Base-by-base conservation (phyloP, 2,888 invertebrate species). In the Drosophila helvetica region DNA sequence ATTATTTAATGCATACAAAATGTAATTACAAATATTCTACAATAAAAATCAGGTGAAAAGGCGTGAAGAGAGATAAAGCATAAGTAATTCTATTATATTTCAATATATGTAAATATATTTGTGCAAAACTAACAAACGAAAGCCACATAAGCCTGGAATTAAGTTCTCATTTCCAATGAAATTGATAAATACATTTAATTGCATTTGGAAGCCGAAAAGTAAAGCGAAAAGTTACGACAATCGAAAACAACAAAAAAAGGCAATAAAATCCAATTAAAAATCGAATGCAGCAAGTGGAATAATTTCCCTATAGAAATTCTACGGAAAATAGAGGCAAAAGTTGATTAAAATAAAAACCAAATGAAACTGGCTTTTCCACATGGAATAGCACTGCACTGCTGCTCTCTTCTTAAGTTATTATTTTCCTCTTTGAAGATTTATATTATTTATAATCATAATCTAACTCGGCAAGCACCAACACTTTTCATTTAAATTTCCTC, bases 181-280 rank as follows among this genome's bases (percentile, higher is more conserved):
- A 27, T 33, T 22, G 33, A 51, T 38, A 45, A 51, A 50, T 38
- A 27, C 30, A 64, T 53, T 18, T 6, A 52, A 51, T 38, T 54
- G 33, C 47, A 22, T 22, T 38, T 45, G 45, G 6, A 52, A 27
- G 38, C 10, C 15, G 45, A 69, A 19, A 7, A 3, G n/a, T 38
- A 38, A 22, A 17, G 19, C 9, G 42, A 30, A 60, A 47, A 42
- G 9, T 42, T 38, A 38, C 10, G 45, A 22, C 27, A 53, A 33
- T 30, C 33, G 17, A 45, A 55, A 45, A 51, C 4, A n/a, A 2
- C 42, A 48, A 27, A 27, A 27, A 17, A 22, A 22, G 18, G n/a
- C 18, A 33, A 47, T 6, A 17, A 62, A 50, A 62, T 52, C 38
- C 60, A 60, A 70, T 60, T 52, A 67, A 51, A 70, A 66, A 52